phyloP scores from a whole-genome alignment of 2,888 invertebrate genomes.

The Adela reaumurella region DNA sequence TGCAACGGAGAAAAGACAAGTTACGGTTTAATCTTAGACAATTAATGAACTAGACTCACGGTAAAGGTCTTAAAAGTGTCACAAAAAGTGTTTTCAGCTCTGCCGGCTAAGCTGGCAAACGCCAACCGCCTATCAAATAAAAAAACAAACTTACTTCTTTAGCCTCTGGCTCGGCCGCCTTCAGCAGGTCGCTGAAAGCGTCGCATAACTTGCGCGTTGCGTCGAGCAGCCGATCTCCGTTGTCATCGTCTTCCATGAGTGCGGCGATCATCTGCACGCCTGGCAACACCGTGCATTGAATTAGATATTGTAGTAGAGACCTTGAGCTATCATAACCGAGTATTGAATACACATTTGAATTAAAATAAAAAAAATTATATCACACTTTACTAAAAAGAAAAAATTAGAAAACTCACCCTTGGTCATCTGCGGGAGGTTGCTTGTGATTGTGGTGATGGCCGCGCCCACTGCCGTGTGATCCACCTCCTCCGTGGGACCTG shows the following conservation, averaged over 20 bases:
- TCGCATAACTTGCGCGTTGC: slow-evolving; percentile 89
- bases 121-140: no score
- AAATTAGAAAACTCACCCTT: slow-evolving; percentile 55
- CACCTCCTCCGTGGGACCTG: slow-evolving; percentile 78
- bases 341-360: no score
- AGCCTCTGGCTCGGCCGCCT: slow-evolving; percentile 92
- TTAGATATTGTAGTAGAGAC: no score
- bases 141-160: no score
- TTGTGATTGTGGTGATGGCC: slow-evolving; percentile 95
- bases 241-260: slow-evolving; percentile 81
- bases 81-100: no score
- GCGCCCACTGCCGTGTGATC: slow-evolving; percentile 96
- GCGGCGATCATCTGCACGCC: slow-evolving; percentile 92
- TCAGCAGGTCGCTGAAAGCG: slow-evolving; percentile 92
- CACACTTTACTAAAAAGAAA: neutral
- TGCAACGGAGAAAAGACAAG: no score
- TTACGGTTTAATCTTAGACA: no score
- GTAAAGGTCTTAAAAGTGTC: no score
- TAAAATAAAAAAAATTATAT: neutral
- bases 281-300: slow-evolving; percentile 11
- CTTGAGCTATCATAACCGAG: no score
- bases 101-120: no score
- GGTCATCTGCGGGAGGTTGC: slow-evolving; percentile 94
- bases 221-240: slow-evolving; percentile 82
- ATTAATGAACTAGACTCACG: no score